Evolutionary conservation across 2,113 vertebrate genomes (phyloP).

Genomic region (Prionailurus viverrinus): DNA sequence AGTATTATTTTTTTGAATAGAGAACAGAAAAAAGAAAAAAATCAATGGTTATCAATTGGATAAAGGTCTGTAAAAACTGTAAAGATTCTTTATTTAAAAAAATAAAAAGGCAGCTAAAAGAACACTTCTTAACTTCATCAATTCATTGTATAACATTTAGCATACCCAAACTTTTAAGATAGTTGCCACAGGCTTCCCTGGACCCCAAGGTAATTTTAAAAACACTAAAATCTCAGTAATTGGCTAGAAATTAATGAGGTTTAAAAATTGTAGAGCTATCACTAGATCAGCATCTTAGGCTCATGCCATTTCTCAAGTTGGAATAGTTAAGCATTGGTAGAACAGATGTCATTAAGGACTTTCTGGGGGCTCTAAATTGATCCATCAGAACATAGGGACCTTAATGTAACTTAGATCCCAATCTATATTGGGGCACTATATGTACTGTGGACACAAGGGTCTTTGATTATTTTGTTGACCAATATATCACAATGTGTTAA

Average conservation of each 20-base stretch:
- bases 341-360: neutral
- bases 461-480: neutral
- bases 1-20: neutral
- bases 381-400: neutral
- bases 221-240: constrained; percentile 32
- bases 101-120: neutral
- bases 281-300: too few species aligned
- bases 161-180: neutral
- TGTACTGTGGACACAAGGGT: neutral
- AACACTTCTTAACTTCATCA: neutral
- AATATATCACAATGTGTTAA: neutral
- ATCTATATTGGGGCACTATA: neutral
- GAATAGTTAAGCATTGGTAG: neutral
- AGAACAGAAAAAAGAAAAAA: constrained; percentile 25
- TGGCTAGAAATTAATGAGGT: neutral
- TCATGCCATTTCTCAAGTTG: neutral
- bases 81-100: neutral
- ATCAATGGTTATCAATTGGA: neutral
- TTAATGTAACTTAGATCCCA: neutral
- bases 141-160: constrained; percentile 21
- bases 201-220: neutral
- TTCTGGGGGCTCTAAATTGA: neutral
- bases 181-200: neutral
- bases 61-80: neutral
- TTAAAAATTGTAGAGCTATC: neutral